Conservation (phyloP, 2,888 invertebrate genomes). For the Lycophotia porphyrea region DNA sequence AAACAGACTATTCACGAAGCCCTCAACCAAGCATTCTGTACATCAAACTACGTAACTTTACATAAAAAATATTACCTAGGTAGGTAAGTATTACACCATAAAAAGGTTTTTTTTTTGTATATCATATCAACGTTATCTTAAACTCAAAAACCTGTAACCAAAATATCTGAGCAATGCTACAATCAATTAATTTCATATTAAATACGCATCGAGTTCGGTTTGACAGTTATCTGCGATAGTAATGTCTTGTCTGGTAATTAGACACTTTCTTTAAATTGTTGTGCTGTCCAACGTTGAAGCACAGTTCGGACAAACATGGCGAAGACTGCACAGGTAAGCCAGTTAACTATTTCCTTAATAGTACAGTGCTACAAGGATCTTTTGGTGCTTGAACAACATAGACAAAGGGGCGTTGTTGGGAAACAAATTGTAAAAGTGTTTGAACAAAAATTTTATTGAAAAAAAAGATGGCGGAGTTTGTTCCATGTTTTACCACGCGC, state of each 20-base stretch:
- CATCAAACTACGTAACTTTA: no score
- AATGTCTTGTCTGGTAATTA: constrained; percentile 30
- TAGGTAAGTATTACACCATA: background rate
- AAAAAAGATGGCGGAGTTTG: background rate
- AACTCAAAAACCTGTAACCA: constrained; percentile 20
- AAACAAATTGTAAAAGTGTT: background rate
- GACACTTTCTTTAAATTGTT: constrained; percentile 46
- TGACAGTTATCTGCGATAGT: constrained; percentile 32
- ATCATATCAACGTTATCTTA: background rate
- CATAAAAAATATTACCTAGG: background rate
- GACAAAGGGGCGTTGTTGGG: background rate
- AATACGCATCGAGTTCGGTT: constrained; percentile 35
- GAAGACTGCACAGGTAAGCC: constrained; percentile 47
- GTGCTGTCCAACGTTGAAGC: background rate
- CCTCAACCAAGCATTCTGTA: no score
- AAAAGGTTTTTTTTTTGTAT: background rate
- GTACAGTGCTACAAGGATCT: constrained; percentile 2
- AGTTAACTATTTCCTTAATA: background rate
- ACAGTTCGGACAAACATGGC: constrained; percentile 41
- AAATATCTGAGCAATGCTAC: constrained; percentile 38
- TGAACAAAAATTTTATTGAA: background rate
- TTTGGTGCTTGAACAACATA: background rate
- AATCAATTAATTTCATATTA: constrained; percentile 47
- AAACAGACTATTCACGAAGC: no score
- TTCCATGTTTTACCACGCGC: background rate